A percentile compares a stretch with the other conserved stretches of the same genome.
Evolutionary conservation across 2,797 vertebrate genomes (phyloP).

Genomic region (Columba guinea): DNA sequence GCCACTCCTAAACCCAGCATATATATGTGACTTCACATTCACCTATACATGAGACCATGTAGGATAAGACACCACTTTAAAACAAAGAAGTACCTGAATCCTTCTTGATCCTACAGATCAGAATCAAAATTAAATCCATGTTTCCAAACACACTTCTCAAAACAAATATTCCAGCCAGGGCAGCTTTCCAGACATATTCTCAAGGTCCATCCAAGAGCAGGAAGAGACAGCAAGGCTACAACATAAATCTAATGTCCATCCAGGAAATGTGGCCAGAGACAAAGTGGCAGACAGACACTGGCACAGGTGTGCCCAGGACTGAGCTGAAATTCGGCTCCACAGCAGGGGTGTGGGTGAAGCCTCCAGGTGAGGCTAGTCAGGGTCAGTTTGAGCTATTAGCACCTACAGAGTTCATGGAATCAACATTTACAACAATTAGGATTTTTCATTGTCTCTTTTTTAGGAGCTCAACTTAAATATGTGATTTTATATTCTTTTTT

Average conservation of each 20-base stretch:
- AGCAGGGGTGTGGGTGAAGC: not conserved
- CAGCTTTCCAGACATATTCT: not conserved
- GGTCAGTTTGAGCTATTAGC: not conserved
- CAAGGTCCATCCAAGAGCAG: not conserved
- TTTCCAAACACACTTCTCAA: not conserved
- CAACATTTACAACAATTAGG: not conserved
- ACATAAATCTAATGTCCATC: not conserved
- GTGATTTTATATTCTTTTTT: not conserved
- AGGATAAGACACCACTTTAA: not conserved
- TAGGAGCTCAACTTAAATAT: not conserved
- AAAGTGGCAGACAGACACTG: not conserved
- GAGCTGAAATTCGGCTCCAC: not conserved
- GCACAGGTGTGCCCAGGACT: accelerated
- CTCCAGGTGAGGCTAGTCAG: not conserved
- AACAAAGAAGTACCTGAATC: not conserved
- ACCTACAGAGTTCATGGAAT: not conserved
- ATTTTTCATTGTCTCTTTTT: not conserved
- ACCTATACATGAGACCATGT: not conserved
- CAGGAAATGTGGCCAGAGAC: not conserved
- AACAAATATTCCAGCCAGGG: not conserved
- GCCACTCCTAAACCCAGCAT: not conserved
- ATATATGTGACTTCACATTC: not conserved
- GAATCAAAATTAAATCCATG: not conserved
- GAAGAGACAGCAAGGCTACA: not conserved
- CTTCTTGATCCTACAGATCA: not conserved